These are phyloP conservation scores for Epinephelus moara DNA, from an alignment of 2,113 vertebrate genomes.

Conservation along the genomic window DNA sequence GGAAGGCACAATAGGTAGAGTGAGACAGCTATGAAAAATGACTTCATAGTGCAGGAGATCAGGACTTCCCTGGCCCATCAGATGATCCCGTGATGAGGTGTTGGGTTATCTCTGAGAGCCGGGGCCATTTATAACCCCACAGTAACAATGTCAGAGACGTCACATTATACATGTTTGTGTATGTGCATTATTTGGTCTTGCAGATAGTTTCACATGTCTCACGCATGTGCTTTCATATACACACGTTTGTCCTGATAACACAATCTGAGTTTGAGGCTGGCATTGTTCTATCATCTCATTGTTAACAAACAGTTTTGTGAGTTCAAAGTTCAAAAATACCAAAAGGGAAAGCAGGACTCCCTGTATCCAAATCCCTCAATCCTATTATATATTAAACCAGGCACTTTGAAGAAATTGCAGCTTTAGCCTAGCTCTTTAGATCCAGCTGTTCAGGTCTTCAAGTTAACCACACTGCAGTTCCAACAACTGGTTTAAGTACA, in stretches of 20 bases:
- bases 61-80: conserved; percentile 32
- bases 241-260: too few species aligned
- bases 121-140: not conserved
- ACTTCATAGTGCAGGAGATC: conserved; percentile 43
- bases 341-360: conserved; percentile 7
- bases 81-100: conserved; percentile 16
- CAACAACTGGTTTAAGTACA: conserved; percentile 9
- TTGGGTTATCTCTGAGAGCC: conserved; percentile 19
- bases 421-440: conserved; percentile 1
- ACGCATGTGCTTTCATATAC: too few species aligned
- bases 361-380: conserved; percentile 11
- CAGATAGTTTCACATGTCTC: not conserved
- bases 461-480: not conserved
- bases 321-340: conserved; percentile 18
- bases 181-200: not conserved
- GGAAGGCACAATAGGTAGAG: not conserved
- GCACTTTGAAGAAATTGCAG: conserved; percentile 20
- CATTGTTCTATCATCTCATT: not conserved
- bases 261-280: not conserved
- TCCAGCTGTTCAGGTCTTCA: not conserved
- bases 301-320: too few species aligned
- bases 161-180: conserved; percentile 14
- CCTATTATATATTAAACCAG: conserved; percentile 4
- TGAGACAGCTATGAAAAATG: conserved; percentile 40
- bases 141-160: not conserved